A percentile compares a stretch with the other conserved stretches of the same genome.
Evolutionary conservation across 2,888 invertebrate genomes (phyloP).

Genomic region (Elaeidobius kamerunicus): DNA sequence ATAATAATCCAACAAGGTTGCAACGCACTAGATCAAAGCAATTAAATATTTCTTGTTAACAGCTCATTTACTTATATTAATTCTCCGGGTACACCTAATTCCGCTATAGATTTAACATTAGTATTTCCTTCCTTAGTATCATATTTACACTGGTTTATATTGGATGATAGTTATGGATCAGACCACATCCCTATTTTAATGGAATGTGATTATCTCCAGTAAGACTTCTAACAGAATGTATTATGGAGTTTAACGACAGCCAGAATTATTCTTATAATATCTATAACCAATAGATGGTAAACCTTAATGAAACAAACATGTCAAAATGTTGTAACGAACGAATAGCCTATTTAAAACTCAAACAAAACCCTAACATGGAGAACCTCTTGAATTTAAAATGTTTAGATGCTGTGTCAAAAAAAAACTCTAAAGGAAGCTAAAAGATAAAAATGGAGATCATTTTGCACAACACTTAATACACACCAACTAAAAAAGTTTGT

Average conservation of each 20-base stretch:
- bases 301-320: conserved; percentile 18
- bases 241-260: not conserved
- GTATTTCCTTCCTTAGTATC: conserved; percentile 2
- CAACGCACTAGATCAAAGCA: conserved; percentile 20
- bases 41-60: conserved; percentile 11
- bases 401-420: conserved; percentile 14
- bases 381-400: conserved; percentile 17
- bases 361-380: conserved; percentile 8
- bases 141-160: conserved; percentile 7
- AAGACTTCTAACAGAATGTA: not conserved
- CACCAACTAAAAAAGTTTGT: conserved; percentile 10
- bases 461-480: conserved; percentile 10
- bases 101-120: not conserved
- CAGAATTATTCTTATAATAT: not conserved
- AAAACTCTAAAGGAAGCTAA: conserved; percentile 11
- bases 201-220: not conserved
- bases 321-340: conserved; percentile 1
- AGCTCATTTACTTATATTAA: conserved; percentile 3
- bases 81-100: not conserved
- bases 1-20: not conserved
- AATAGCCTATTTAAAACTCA: conserved; percentile 1
- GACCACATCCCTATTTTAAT: conserved; percentile 18
- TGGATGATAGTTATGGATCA: conserved; percentile 18
- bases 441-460: conserved; percentile 15
- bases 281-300: conserved; percentile 1